A percentile compares a stretch with the other conserved stretches of the same genome.
These are phyloP conservation scores for Numida meleagris DNA, from an alignment of 2,113 vertebrate species.

Conservation along the genomic window DNA sequence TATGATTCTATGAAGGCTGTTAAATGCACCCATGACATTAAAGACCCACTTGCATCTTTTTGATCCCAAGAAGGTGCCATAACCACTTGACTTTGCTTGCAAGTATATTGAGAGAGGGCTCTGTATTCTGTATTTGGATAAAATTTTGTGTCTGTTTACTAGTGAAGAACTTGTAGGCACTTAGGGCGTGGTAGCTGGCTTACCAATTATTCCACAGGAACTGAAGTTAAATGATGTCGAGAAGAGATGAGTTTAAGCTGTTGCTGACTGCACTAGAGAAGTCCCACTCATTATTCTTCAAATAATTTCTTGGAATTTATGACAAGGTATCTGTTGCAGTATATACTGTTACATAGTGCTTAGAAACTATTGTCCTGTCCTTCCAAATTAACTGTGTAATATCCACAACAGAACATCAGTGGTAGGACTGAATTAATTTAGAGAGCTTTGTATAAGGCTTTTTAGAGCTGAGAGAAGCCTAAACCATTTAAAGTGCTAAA, in stretches of 20 bases:
- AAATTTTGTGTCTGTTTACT: not conserved
- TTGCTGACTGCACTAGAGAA: conserved; percentile 1
- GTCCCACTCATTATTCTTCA: not conserved
- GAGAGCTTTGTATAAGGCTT: not conserved
- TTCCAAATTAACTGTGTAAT: not conserved
- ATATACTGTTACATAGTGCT: not conserved
- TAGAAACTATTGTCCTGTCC: not conserved
- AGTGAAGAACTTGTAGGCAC: not conserved
- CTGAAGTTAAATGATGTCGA: not conserved
- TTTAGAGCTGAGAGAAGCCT: not conserved
- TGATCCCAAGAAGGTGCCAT: not conserved
- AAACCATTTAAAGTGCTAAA: not conserved
- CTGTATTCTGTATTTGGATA: not conserved
- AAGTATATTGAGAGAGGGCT: not conserved
- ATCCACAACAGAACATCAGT: not conserved
- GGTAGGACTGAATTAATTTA: not conserved
- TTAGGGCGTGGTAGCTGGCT: not conserved
- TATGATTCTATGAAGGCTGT: not conserved
- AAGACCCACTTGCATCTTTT: not conserved
- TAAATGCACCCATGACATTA: not conserved
- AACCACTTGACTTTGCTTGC: not conserved
- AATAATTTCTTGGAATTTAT: not conserved
- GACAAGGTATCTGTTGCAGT: not conserved
- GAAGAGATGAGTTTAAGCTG: not conserved
- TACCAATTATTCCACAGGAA: not conserved